These are phyloP conservation scores for Biston betularia DNA, from an alignment of 2,888 invertebrate species.

Conservation along the genomic window DNA sequence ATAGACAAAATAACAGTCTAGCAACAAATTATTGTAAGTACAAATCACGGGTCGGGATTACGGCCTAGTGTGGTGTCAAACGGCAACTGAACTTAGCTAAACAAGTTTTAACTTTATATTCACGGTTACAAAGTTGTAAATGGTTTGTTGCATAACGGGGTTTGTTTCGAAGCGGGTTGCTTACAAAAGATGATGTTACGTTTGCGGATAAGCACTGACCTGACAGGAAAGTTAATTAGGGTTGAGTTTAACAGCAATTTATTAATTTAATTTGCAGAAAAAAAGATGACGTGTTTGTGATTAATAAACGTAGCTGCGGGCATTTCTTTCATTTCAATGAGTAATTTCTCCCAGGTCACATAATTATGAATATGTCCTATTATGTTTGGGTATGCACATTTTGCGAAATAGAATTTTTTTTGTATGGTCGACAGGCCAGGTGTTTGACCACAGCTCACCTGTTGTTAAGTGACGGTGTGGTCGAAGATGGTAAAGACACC, in stretches of 20 bases:
- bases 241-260: slow-evolving; percentile 35
- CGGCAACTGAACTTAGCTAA: slow-evolving; percentile 51
- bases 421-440: too few species aligned
- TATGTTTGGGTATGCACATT: background rate
- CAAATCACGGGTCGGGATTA: slow-evolving; percentile 68
- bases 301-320: slow-evolving; percentile 1
- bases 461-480: too few species aligned
- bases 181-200: slow-evolving; percentile 59
- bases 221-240: slow-evolving; percentile 42
- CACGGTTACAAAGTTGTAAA: slow-evolving; percentile 39
- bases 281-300: slow-evolving; percentile 15
- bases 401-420: too few species aligned
- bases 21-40: slow-evolving; percentile 55
- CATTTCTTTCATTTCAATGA: slow-evolving; percentile 1
- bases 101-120: slow-evolving; percentile 46
- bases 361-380: too few species aligned
- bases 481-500: too few species aligned
- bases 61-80: slow-evolving; percentile 64
- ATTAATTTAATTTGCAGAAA: slow-evolving; percentile 33
- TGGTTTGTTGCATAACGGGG: slow-evolving; percentile 44
- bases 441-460: too few species aligned
- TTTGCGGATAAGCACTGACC: slow-evolving; percentile 52
- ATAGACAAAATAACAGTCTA: slow-evolving; percentile 51
- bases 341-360: too few species aligned
- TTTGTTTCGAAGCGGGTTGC: slow-evolving; percentile 60